Conservation (phyloP, 2,113 vertebrate genomes). For the Nothoprocta perdicaria region DNA sequence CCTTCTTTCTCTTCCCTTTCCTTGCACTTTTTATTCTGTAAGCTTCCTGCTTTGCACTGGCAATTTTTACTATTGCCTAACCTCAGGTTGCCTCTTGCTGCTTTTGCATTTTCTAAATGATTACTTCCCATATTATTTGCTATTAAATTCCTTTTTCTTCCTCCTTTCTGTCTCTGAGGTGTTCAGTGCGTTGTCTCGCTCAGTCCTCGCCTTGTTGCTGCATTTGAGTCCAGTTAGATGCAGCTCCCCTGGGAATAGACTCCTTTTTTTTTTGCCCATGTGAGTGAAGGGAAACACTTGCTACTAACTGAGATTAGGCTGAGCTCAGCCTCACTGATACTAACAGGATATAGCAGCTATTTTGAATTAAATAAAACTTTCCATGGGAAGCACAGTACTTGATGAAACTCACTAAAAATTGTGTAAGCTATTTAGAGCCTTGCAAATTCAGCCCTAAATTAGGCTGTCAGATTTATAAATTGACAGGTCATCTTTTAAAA, state of each 20-base stretch:
- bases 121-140: not conserved
- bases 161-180: not conserved
- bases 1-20: not conserved
- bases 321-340: not conserved
- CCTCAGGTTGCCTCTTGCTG: not conserved
- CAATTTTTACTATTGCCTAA: not conserved
- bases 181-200: not conserved
- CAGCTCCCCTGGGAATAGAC: not conserved
- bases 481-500: not conserved
- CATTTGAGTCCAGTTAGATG: not conserved
- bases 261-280: not conserved
- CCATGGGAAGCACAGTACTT: not conserved
- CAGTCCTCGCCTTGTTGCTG: not conserved
- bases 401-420: not conserved
- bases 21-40: not conserved
- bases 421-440: not conserved
- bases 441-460: not conserved
- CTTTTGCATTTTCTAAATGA: not conserved
- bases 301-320: not conserved
- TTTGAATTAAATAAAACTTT: not conserved
- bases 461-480: not conserved
- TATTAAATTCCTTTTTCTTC: not conserved
- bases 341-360: not conserved
- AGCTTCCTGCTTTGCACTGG: not conserved
- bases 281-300: not conserved